Conservation (phyloP, 1,140 invertebrate species). For the Cardiocondyla obscurior region DNA sequence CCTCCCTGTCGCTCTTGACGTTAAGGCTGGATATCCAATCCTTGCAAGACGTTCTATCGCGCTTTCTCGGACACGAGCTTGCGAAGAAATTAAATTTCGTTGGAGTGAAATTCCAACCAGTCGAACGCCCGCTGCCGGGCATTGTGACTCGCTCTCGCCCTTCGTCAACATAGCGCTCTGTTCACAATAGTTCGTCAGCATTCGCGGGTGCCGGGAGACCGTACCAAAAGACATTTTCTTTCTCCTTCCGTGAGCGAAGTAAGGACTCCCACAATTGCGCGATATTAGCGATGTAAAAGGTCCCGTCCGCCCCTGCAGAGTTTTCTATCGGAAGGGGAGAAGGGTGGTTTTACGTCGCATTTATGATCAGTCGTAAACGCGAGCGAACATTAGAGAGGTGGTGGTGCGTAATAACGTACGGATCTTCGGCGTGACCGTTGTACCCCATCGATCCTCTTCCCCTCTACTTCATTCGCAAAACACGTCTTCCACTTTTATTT, state of each 20-base stretch:
- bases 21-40: constrained; percentile 58
- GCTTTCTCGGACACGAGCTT: constrained; percentile 58
- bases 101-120: constrained; percentile 68
- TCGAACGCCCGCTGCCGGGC: constrained; percentile 18
- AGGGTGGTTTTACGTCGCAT: constrained; percentile 48
- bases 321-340: constrained; percentile 49
- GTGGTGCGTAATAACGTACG: constrained; percentile 6
- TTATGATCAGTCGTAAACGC: constrained; percentile 66
- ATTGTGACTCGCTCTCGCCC: constrained; percentile 49
- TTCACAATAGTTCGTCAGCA: constrained; percentile 74
- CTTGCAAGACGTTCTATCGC: constrained; percentile 50
- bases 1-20: background rate
- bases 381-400: background rate
- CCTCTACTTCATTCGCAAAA: background rate
- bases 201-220: constrained; percentile 25
- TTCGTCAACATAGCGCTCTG: constrained; percentile 30
- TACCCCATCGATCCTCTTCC: constrained; percentile 24
- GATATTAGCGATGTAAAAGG: constrained; percentile 67
- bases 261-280: constrained; percentile 50
- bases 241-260: constrained; percentile 1
- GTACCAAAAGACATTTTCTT: constrained; percentile 52
- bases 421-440: background rate
- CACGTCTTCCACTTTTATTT: constrained; percentile 27
- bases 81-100: constrained; percentile 73
- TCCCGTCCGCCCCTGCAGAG: constrained; percentile 29